phyloP scores from a whole-genome alignment of 1,140 invertebrate species.

The Holotrichia oblita region DNA sequence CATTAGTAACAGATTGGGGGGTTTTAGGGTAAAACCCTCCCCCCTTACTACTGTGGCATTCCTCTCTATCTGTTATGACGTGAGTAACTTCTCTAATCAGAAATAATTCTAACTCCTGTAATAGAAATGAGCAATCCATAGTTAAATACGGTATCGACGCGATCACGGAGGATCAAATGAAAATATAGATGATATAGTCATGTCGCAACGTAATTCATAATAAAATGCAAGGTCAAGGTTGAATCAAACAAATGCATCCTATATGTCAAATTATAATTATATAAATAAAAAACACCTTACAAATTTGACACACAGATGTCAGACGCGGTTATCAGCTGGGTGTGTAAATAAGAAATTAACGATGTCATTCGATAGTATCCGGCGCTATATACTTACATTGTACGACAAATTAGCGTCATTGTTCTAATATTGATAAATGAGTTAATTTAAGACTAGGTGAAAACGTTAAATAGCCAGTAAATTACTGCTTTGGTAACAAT shows the following conservation, averaged over 20 bases:
- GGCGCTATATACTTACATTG: slow-evolving; percentile 10
- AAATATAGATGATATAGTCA: not conserved
- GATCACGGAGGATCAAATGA: not conserved
- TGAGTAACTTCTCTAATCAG: slow-evolving; percentile 66
- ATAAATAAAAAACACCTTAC: slow-evolving; percentile 38
- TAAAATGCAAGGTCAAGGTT: slow-evolving; percentile 32
- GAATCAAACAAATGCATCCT: not conserved
- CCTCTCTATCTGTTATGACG: slow-evolving; percentile 67
- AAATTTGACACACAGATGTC: slow-evolving; percentile 35
- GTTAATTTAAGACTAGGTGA: not conserved
- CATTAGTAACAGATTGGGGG: slow-evolving; percentile 44
- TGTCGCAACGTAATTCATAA: not conserved
- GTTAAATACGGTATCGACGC: not conserved
- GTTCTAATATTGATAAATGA: not conserved
- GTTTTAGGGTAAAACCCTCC: slow-evolving; percentile 42
- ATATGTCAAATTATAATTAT: slow-evolving; percentile 35
- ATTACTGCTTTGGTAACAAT: slow-evolving; percentile 34
- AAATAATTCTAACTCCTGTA: slow-evolving; percentile 68
- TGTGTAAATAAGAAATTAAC: slow-evolving; percentile 37
- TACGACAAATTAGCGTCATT: not conserved
- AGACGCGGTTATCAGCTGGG: slow-evolving; percentile 15
- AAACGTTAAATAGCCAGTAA: slow-evolving; percentile 4
- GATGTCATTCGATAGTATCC: not conserved
- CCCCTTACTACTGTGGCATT: slow-evolving; percentile 53
- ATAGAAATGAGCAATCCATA: slow-evolving; percentile 43